These are phyloP conservation scores for Cololabis saira DNA, from an alignment of 2,113 vertebrate genomes.

Conservation along the genomic window DNA sequence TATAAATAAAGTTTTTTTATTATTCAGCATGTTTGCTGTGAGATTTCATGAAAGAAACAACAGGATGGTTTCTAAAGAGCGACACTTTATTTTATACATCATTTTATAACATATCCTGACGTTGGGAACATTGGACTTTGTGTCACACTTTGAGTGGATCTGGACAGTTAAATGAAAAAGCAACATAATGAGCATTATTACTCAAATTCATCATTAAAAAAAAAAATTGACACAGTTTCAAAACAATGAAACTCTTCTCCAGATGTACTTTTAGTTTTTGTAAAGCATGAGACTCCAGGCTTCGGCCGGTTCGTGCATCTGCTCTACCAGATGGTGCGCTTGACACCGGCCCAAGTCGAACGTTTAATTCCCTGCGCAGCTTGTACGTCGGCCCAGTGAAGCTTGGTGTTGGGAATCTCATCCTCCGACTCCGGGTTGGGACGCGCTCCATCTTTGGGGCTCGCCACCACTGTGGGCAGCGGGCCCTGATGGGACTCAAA, in stretches of 20 bases:
- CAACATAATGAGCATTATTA: too few relatives aligned
- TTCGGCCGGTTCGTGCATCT: background rate
- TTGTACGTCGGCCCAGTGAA: constrained; percentile 91
- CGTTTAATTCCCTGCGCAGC: constrained; percentile 83
- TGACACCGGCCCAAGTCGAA: constrained; percentile 85
- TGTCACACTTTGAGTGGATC: too few relatives aligned
- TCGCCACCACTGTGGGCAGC: constrained; percentile 88
- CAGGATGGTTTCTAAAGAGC: too few relatives aligned
- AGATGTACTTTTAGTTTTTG: background rate
- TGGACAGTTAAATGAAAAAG: too few relatives aligned
- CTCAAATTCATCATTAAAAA: too few relatives aligned
- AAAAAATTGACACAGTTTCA: too few relatives aligned
- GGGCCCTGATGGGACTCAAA: constrained; percentile 86
- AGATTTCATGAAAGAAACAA: too few relatives aligned
- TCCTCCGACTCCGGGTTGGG: constrained; percentile 81
- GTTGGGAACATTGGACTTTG: too few relatives aligned
- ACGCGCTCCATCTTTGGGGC: constrained; percentile 68
- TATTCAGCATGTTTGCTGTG: too few relatives aligned
- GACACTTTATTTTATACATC: too few relatives aligned
- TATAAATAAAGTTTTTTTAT: too few relatives aligned
- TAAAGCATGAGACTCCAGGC: background rate
- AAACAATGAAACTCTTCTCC: background rate
- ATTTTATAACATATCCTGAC: too few relatives aligned
- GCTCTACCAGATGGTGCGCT: constrained; percentile 80
- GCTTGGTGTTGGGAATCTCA: constrained; percentile 81